phyloP scores from a whole-genome alignment of 2,113 vertebrate species.

The Leptocoma aspasia region DNA sequence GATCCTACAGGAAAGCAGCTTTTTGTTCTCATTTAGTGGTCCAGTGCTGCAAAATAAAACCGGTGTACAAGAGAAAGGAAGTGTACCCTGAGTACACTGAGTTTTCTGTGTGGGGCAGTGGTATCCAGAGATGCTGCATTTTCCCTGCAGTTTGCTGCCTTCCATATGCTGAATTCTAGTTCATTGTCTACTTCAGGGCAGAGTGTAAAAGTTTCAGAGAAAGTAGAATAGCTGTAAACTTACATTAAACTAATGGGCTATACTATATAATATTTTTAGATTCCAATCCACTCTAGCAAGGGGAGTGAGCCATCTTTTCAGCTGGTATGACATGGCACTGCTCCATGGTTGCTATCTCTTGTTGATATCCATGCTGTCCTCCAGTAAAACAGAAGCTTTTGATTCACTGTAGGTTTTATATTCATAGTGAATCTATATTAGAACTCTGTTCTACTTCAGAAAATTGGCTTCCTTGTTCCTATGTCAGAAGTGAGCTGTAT shows the following conservation, averaged over 20 bases:
- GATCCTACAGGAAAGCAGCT: background rate
- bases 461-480: background rate
- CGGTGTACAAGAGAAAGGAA: background rate
- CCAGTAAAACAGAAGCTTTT: background rate
- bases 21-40: background rate
- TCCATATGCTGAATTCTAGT: background rate
- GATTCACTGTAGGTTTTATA: background rate
- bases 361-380: background rate
- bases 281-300: background rate
- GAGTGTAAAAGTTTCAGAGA: background rate
- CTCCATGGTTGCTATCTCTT: background rate
- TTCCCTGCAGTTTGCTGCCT: background rate
- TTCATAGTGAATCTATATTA: background rate
- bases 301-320: background rate
- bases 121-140: rapidly evolving
- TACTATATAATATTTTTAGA: background rate
- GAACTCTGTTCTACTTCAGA: background rate
- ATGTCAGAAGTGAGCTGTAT: background rate
- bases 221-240: background rate
- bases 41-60: background rate
- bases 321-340: background rate
- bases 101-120: background rate
- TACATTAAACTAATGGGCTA: background rate
- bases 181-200: background rate
- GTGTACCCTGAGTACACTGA: background rate